Base-by-base conservation (phyloP, 2,113 vertebrate genomes). In the Pao palembangensis region DNA sequence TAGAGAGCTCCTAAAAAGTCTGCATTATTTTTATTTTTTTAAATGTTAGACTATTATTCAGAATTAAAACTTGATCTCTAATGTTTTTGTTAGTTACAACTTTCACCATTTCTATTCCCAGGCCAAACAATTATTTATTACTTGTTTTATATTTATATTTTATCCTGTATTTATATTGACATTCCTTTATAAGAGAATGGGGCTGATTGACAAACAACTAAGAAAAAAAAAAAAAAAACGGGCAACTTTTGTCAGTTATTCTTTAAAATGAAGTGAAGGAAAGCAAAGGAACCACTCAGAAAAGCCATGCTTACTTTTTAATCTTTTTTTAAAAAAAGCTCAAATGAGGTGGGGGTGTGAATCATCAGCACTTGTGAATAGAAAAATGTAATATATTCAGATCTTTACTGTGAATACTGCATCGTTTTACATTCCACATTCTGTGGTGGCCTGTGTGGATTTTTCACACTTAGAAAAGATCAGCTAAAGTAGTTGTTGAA, bases 111-210 rank as follows among this genome's bases (percentile, higher is more conserved):
- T 79, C 14, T 58, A 58, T 75, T 65, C 52, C 59, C 28, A 68
- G 69, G 61, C 76, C 69, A 80, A 76, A 78, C 57, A 78, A 67
- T 86, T 90, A 91, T 91, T 91, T 87, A 89, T 87, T 87, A 73
- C 15, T 56, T 79, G 38, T 72, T 76, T 78, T 76, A 50, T 79
- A 78, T 89, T 87, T 86, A 82, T 84, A 68, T 65, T 62, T 86
- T 79, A 80, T 78, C 61, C 61, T 88, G 82, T 91, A 89, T 90
- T 90, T 90, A 87, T 87, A 67, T 56, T 86, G 87, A 89, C 90
- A 91, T 91, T 91, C 88, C 90, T 89, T 68, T 64, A 50, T 69
- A 47, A 61, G 21, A 73, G 61, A 87, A 75, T 61, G 71, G 71
- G 67, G 68, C 69, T 83, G 34, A 69, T 47, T 70, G 31, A 74